These are phyloP conservation scores for Dendrocincla tyrannina DNA, from an alignment of 2,797 vertebrate genomes.

Conservation along the genomic window DNA sequence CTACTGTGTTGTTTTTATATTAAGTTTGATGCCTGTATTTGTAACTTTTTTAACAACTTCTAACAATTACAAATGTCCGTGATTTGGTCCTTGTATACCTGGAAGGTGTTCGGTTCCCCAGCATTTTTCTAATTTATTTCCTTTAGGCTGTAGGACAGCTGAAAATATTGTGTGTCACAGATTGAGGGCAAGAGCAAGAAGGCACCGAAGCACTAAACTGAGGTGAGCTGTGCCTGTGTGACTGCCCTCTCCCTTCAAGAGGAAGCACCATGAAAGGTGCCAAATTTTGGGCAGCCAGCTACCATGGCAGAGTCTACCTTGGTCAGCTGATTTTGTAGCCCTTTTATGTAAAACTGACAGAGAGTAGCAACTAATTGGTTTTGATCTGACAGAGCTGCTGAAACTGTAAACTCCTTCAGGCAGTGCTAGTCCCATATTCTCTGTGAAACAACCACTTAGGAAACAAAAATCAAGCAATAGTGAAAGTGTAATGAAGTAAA, in stretches of 20 bases:
- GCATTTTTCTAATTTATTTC: accelerated
- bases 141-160: neutral
- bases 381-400: neutral
- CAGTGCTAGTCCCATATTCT: neutral
- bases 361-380: neutral
- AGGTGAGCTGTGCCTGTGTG: neutral
- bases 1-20: neutral
- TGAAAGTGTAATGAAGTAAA: neutral
- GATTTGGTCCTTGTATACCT: neutral
- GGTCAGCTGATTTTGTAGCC: neutral
- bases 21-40: neutral
- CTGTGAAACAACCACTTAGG: neutral
- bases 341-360: neutral
- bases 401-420: neutral
- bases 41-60: neutral
- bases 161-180: neutral
- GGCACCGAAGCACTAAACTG: neutral
- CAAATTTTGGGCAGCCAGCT: neutral
- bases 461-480: neutral
- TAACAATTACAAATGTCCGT: neutral
- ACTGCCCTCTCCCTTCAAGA: neutral
- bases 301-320: neutral
- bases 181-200: neutral
- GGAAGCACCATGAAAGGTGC: neutral
- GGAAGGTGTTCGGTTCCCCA: neutral